phyloP scores from a whole-genome alignment of 2,888 invertebrate species.

The Trilocha varians region DNA sequence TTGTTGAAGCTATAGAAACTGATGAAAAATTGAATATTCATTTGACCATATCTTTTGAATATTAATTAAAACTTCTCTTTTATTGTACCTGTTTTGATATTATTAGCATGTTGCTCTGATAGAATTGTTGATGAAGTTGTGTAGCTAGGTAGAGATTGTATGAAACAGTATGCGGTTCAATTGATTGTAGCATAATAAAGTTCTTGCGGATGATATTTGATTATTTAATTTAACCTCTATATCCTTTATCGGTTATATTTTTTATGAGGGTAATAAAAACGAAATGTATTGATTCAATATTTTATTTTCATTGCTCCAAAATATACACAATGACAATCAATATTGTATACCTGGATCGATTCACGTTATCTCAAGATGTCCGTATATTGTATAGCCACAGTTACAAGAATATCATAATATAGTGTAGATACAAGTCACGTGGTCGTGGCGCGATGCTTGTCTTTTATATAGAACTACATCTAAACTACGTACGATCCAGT shows the following conservation, averaged over 20 bases:
- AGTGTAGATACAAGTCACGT: slow-evolving; percentile 39
- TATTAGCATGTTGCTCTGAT: not conserved
- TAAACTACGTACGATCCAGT: slow-evolving; percentile 49
- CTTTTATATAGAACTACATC: slow-evolving; percentile 38
- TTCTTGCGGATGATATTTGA: not conserved
- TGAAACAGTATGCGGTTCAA: not conserved
- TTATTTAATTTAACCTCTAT: not conserved
- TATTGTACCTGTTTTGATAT: not conserved
- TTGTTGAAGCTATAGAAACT: too few species aligned
- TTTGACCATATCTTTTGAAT: too few species aligned
- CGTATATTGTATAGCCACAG: slow-evolving; percentile 53
- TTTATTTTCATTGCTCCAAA: slow-evolving; percentile 71
- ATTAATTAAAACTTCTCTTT: too few species aligned
- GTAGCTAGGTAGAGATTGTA: not conserved
- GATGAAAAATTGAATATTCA: too few species aligned
- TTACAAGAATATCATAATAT: slow-evolving; percentile 66
- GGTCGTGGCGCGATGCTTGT: slow-evolving; percentile 25
- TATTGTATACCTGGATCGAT: slow-evolving; percentile 55
- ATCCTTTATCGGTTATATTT: not conserved
- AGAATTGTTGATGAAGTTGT: not conserved
- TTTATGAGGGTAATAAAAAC: slow-evolving; percentile 18
- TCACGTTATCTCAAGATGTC: slow-evolving; percentile 60
- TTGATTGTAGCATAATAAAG: not conserved
- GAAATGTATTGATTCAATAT: slow-evolving; percentile 59
- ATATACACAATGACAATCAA: slow-evolving; percentile 67